Conservation (phyloP, 2,797 vertebrate genomes). For the Enteromius unitaeniatus region DNA sequence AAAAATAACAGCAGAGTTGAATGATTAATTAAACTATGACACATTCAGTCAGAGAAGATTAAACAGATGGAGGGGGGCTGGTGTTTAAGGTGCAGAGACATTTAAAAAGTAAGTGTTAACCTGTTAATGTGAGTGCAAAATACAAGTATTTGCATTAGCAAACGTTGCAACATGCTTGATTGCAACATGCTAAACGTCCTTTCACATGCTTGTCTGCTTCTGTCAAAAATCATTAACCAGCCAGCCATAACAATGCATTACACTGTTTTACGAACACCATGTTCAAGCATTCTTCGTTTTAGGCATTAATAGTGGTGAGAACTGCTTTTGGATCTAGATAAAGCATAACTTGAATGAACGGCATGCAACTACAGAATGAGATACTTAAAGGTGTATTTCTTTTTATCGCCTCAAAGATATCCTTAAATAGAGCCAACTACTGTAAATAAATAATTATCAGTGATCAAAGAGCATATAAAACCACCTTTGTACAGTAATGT, state of each 20-base stretch:
- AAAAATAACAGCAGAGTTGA: conserved; percentile 39
- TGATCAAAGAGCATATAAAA: background rate
- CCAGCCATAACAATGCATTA: background rate
- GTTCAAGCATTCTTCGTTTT: conserved; percentile 25
- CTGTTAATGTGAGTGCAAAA: background rate
- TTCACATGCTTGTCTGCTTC: conserved; percentile 27
- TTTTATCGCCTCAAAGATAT: background rate
- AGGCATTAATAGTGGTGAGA: background rate
- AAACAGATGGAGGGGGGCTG: background rate
- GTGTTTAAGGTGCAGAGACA: background rate
- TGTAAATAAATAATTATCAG: background rate
- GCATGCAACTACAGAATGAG: background rate
- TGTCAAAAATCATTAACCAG: conserved; percentile 26
- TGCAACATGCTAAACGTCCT: background rate
- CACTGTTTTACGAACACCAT: conserved; percentile 3
- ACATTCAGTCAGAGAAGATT: background rate
- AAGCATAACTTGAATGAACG: background rate
- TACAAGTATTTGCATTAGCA: background rate
- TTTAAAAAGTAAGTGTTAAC: background rate
- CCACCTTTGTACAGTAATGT: background rate
- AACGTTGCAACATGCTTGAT: background rate
- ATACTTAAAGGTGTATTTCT: background rate
- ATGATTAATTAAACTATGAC: conserved; percentile 32
- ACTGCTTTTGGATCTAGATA: background rate
- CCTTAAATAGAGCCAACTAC: background rate